Evolutionary conservation across 1,140 invertebrate genomes (phyloP), one percentile per base, ranked within the genome.

Genomic region (Spodoptera litura): DNA sequence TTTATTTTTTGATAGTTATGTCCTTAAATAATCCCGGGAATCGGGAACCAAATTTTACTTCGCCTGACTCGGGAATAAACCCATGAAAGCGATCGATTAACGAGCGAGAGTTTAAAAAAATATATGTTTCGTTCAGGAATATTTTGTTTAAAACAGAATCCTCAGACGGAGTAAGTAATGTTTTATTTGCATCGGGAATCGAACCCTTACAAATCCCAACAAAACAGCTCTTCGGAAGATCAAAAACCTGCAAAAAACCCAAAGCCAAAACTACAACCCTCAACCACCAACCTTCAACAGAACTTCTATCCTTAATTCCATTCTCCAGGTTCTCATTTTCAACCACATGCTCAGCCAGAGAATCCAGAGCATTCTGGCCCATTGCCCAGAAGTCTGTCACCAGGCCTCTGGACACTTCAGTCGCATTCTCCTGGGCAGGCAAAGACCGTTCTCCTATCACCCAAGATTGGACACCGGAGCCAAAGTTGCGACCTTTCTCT

Each of bases 201-300:
- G 20, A 20, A 20, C 20, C 20, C 20, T 20, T 20, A 44, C 38
- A 12, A n/a, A 31, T 10, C 20, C 25, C 25, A 27, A 25, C 15
- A 9, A 0, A 6, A 15, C 15, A 5, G 0, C 53, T 20, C 15
- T 25, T 10, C 6, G 20, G 5, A 25, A 56, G 55, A 56, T 2
- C 2, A 38, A 8, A 8, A 44, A 9, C 38, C 38, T 44, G 8
- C 13, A 56, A 56, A 15, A 56, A 56, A 15, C 9, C 53, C 20
- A 56, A 5, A 2, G 9, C 55, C 4, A 61, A 3, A 74, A 15
- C 51, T 5, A 59, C 35, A 81, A 31, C 0, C 81, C 77, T 82
- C 89, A 87, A 81, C 79, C 83, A 89, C 87, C 82, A 80, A 93
- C 92, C 93, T 93, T 88, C 86, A 44, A 91, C 68, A 15, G 90